These are phyloP conservation scores for Guaruba guarouba DNA, from an alignment of 2,113 vertebrate species.

Conservation along the genomic window DNA sequence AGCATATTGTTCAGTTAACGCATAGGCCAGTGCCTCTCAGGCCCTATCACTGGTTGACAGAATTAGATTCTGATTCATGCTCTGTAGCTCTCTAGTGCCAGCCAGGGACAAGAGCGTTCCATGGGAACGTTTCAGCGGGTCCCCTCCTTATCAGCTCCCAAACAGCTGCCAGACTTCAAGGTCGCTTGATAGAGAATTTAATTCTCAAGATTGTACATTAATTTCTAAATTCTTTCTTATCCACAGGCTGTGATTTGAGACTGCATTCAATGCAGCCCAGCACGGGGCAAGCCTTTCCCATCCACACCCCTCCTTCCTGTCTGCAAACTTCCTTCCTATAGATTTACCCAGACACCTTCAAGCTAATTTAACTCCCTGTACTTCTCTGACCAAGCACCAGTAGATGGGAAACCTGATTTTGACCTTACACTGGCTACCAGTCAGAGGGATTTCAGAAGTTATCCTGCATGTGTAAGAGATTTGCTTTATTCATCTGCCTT, in stretches of 20 bases:
- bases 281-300: slow-evolving; percentile 70
- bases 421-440: not conserved
- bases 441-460: not conserved
- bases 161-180: slow-evolving; percentile 75
- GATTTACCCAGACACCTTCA: slow-evolving; percentile 73
- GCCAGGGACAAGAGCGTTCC: slow-evolving; percentile 72
- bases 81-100: slow-evolving; percentile 76
- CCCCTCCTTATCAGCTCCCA: slow-evolving; percentile 75
- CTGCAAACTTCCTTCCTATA: slow-evolving; percentile 74
- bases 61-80: slow-evolving; percentile 84
- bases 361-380: slow-evolving; percentile 50
- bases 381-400: not conserved
- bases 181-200: slow-evolving; percentile 70
- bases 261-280: slow-evolving; percentile 43
- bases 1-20: slow-evolving; percentile 57
- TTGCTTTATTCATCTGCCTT: not conserved
- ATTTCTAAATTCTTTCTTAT: slow-evolving; percentile 78
- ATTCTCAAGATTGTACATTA: slow-evolving; percentile 74
- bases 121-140: slow-evolving; percentile 71
- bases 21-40: slow-evolving; percentile 61
- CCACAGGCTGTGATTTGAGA: slow-evolving; percentile 57
- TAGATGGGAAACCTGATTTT: slow-evolving; percentile 26
- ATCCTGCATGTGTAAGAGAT: not conserved
- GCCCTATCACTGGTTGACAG: slow-evolving; percentile 74
- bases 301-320: slow-evolving; percentile 77